A percentile compares a stretch with the other conserved stretches of the same genome.
phyloP scores from a whole-genome alignment of 2,797 vertebrate genomes.

The Micromesistius poutassou region DNA sequence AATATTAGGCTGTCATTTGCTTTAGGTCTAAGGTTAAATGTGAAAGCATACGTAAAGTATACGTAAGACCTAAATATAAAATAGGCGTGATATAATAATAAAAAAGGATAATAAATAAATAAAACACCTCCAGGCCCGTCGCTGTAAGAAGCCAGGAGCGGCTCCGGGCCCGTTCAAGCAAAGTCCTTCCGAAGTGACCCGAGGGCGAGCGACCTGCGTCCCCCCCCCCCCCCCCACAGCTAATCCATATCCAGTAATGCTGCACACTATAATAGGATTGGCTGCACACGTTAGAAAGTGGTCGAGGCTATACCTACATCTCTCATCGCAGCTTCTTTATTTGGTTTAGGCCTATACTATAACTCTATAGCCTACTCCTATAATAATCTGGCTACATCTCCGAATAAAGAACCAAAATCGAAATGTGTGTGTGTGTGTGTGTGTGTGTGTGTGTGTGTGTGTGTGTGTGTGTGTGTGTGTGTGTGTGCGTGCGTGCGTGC shows the following conservation, averaged over 20 bases:
- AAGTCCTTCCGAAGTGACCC: constrained; percentile 75
- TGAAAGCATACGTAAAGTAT: background rate
- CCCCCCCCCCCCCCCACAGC: constrained; percentile 51
- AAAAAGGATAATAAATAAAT: background rate
- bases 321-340: constrained; percentile 19
- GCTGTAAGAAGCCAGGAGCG: constrained; percentile 37
- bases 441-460: no score
- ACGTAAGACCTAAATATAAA: background rate
- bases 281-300: constrained; percentile 48
- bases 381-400: background rate
- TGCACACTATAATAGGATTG: constrained; percentile 79
- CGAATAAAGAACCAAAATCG: background rate
- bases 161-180: constrained; percentile 61
- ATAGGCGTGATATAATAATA: background rate
- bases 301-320: constrained; percentile 46
- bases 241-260: constrained; percentile 76
- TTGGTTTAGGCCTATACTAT: background rate
- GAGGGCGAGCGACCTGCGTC: constrained; percentile 60
- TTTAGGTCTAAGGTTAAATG: background rate
- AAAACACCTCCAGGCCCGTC: background rate
- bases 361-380: no score
- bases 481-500: no score
- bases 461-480: no score
- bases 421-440: background rate
- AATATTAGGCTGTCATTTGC: background rate